Base-by-base conservation (phyloP, 2,888 invertebrate genomes). In the Drosophila putrida region DNA sequence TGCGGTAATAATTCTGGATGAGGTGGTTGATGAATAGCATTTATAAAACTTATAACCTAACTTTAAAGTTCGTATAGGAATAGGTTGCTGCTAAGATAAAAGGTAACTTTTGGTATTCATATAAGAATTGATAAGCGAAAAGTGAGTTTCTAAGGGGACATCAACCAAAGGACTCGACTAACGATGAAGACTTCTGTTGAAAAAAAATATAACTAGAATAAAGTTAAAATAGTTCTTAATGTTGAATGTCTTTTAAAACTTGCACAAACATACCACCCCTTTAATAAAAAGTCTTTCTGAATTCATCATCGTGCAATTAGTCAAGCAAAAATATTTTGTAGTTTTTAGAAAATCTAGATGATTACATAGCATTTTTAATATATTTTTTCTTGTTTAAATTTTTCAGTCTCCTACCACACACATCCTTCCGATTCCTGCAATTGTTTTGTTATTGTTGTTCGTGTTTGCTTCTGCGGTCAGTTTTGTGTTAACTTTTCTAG, bases 401-500 rank as follows among this genome's bases (percentile, higher is more conserved):
- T 54, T 64, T 51, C 20, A 25, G 53, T 65, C 36, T 47, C 39
- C 41, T 49, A 65, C 59, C 49, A 66, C 54, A 61, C 55, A 69
- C 50, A 61, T 73, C 59, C 71, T 64, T 33, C 20, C 47, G 59
- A 44, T 39, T 47, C 6, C 11, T 49, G 11, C 74, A 67, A 74
- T 71, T 64, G 77, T 80, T 79, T 76, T 69, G 43, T 76, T 79
- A 63, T 51, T 71, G 66, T 71, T 67, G 25, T 67, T 55, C 49
- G 50, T 63, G 59, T 69, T 68, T 76, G 66, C 64, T 67, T 57
- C 60, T 69, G 77, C 61, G 79, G 79, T 80, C 80, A 74, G 72
- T 75, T 70, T 75, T 75, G 67, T 75, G 70, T 70, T 74, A 73
- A 76, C 69, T 79, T 80, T 74, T 35, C 70, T 60, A 53, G 59